Evolutionary conservation across 2,888 invertebrate genomes (phyloP).

Genomic region (Cotesia congregata): DNA sequence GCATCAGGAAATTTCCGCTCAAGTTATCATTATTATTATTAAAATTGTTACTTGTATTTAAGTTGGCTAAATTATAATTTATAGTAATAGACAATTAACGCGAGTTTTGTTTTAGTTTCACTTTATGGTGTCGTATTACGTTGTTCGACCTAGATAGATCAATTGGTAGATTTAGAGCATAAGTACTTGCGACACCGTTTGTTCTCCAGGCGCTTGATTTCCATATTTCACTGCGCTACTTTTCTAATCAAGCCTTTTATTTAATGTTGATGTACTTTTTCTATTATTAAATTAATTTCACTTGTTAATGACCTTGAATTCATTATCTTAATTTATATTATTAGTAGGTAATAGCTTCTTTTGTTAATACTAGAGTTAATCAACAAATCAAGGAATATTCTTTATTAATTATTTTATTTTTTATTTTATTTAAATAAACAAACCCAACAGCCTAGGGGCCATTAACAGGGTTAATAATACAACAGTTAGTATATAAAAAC

Average conservation of each 20-base stretch:
- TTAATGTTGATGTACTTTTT: no score
- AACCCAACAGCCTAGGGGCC: no score
- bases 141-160: slow-evolving; percentile 60
- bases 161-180: slow-evolving; percentile 56
- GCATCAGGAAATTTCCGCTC: neutral
- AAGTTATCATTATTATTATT: neutral
- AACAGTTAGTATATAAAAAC: no score
- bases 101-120: slow-evolving; percentile 29
- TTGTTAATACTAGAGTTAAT: no score
- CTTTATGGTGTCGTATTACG: neutral
- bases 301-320: no score
- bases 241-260: neutral
- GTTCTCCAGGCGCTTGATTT: slow-evolving; percentile 74
- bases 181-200: slow-evolving; percentile 68
- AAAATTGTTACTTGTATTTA: neutral
- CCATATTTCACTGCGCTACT: slow-evolving; percentile 75
- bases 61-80: neutral
- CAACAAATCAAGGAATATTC: no score
- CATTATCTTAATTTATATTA: no score
- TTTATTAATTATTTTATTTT: no score
- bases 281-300: no score
- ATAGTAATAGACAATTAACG: neutral
- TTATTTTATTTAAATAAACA: no score
- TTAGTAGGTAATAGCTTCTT: no score
- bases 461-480: no score